These are phyloP conservation scores for Lathronympha strigana DNA, from an alignment of 2,888 invertebrate species.

Conservation along the genomic window DNA sequence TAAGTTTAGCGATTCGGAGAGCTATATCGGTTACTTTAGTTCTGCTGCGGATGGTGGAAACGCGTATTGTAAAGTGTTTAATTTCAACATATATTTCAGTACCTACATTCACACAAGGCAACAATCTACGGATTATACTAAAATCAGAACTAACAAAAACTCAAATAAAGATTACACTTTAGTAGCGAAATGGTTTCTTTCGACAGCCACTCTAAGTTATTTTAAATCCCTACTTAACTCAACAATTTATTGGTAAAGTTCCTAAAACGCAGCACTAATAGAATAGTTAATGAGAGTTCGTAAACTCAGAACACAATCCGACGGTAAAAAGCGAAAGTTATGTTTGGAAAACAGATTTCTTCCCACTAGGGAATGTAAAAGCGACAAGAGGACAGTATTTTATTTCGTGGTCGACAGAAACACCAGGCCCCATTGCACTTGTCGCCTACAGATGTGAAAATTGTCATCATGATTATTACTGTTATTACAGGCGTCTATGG, in stretches of 20 bases:
- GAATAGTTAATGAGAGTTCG: constrained; percentile 1
- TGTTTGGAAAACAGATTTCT: background rate
- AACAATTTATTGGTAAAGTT: constrained; percentile 5
- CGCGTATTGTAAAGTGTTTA: background rate
- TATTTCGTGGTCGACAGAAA: no score
- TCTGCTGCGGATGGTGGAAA: no score
- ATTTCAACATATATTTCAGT: background rate
- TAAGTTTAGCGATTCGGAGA: no score
- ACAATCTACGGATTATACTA: background rate
- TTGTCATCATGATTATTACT: no score
- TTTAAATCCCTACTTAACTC: background rate
- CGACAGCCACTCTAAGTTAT: background rate
- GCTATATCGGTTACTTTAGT: no score
- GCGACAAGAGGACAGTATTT: no score
- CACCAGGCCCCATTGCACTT: no score
- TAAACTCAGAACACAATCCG: background rate
- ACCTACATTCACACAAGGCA: background rate
- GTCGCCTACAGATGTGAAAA: no score
- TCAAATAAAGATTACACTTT: background rate
- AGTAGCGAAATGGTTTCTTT: background rate
- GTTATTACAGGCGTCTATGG: no score
- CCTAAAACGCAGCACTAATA: background rate
- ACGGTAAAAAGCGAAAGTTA: background rate
- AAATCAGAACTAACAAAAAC: background rate
- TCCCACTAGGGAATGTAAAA: no score